phyloP scores from a whole-genome alignment of 1,140 invertebrate genomes.

The Brachionus rubens region DNA sequence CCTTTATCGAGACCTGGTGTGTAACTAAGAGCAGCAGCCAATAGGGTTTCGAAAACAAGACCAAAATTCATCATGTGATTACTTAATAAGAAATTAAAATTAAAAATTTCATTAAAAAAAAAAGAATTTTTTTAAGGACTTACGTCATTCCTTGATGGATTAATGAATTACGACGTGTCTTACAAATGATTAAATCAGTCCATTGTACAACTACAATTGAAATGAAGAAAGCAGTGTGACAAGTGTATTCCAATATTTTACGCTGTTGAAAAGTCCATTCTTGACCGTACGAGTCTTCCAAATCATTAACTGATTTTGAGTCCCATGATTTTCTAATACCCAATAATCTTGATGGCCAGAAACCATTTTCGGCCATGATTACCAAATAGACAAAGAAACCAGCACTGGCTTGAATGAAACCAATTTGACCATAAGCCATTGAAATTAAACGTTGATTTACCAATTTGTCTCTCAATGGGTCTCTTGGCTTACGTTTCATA shows the following conservation, averaged over 20 bases:
- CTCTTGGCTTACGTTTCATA: conserved; percentile 92
- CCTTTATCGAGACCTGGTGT: conserved; percentile 60
- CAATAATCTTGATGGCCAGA: conserved; percentile 77
- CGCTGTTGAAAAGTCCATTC: conserved; percentile 83
- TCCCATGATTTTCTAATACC: conserved; percentile 92
- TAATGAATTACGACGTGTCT: conserved; percentile 91
- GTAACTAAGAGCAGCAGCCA: conserved; percentile 59
- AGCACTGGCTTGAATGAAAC: conserved; percentile 95
- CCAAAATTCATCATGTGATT: conserved; percentile 61
- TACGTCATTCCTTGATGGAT: conserved; percentile 84
- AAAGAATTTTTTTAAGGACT: conserved; percentile 72
- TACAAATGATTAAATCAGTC: conserved; percentile 97
- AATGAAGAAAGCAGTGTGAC: conserved; percentile 96
- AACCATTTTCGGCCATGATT: conserved; percentile 97
- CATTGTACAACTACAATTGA: conserved; percentile 97
- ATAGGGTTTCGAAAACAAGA: conserved; percentile 60
- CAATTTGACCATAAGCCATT: conserved; percentile 52
- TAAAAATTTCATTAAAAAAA: conserved; percentile 61
- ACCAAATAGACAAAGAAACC: conserved; percentile 99
- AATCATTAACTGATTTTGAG: conserved; percentile 88
- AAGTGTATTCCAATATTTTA: conserved; percentile 91
- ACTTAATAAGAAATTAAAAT: conserved; percentile 79
- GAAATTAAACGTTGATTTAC: conserved; percentile 75
- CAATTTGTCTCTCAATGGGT: conserved; percentile 86
- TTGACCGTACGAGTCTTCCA: conserved; percentile 93